Base-by-base conservation (phyloP, 2,888 invertebrate species). In the Mimumesa dahlbomi region DNA sequence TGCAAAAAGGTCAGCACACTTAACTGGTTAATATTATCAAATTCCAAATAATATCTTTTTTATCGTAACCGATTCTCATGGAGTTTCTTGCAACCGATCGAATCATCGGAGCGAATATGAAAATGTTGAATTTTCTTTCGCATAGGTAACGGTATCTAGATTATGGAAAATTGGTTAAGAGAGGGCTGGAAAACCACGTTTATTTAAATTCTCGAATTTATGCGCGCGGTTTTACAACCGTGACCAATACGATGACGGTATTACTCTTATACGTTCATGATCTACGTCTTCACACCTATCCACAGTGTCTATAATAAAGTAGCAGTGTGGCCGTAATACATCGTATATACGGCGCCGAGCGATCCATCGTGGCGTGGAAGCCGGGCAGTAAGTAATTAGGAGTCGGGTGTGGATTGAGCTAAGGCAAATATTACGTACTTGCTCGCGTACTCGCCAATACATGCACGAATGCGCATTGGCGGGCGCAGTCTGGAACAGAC, bases 361-460 rank as follows among this genome's bases (percentile, higher is more conserved):
- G 75, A 79, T 73, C 79, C 73, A 76, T 73, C 74, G 70, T 56
- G 62, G 69, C 70, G 67, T 66, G 70, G 75, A 76, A 84, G 71
- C 81, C 76, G 74, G 73, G 72, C 83, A 82, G 82, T 84, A 84
- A 85, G 84, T 85, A 85, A 85, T 85, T 85, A 84, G 84, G 82
- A 83, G 71, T 59, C 73, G 80, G 78, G 81, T 82, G 84, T 83
- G 83, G 83, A 84, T 82, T 74, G 85, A 85, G 84, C 81, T 85
- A 83, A 84, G 83, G 84, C 82, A 85, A 85, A 85, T 85, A 85
- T 84, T 80, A 84, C 81, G 80, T 79, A 78, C 79, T 67, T 75
- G 70, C 75, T 75, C 58, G 61, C 67, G 61, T 75, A 75, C 70
- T 78, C 62, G 62, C 72, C 70, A 74, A 70, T 75, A 78, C 71